Base-by-base conservation (phyloP, 2,797 vertebrate genomes). In the Aldrovandia affinis region DNA sequence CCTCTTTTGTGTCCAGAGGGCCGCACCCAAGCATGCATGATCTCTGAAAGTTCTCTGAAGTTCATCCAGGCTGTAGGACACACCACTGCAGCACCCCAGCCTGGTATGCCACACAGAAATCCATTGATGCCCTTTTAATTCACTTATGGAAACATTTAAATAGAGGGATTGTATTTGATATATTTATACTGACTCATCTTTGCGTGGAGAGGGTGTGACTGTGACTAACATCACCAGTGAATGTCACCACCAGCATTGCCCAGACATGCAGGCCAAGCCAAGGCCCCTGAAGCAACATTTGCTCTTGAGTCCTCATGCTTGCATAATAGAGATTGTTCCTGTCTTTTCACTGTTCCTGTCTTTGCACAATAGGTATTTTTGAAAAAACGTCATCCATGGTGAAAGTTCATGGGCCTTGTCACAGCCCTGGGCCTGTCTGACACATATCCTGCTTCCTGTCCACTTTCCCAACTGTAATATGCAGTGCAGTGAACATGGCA, bases 391-490 rank as follows among this genome's bases (percentile, higher is more conserved):
- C n/a, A 61, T n/a, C 22, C n/a, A 25, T 9, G 12, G 18, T 8
- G n/a, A 36, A 55, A 73, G 9, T 73, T 18, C 6, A 47, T 33
- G 5, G 0, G 42, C 44, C 75, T 50, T 30, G 0, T n/a, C 73
- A 30, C 7, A n/a, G 50, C 33, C 47, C n/a, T n/a, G 10, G 33
- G 44, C 18, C 9, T 20, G 12, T 78, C 25, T 79, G 78, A 79
- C 22, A 6, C 78, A 79, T 55, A 79, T 54, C 78, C 80, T 42
- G 54, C 80, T 39, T 59, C 80, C 55, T 81, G 80, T 22, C 77
- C 28, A 18, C 22, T 61, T 5, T 61, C 57, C 18, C 57, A 15
- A 20, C 18, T 30, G n/a, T 65, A 14, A 57, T 20, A 61, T 15
- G 28, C 63, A 65, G 28, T 30, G 22, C 14, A 2, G 4, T 28